Conservation (phyloP, 2,888 invertebrate genomes). For the Thysanoteuthis rhombus region DNA sequence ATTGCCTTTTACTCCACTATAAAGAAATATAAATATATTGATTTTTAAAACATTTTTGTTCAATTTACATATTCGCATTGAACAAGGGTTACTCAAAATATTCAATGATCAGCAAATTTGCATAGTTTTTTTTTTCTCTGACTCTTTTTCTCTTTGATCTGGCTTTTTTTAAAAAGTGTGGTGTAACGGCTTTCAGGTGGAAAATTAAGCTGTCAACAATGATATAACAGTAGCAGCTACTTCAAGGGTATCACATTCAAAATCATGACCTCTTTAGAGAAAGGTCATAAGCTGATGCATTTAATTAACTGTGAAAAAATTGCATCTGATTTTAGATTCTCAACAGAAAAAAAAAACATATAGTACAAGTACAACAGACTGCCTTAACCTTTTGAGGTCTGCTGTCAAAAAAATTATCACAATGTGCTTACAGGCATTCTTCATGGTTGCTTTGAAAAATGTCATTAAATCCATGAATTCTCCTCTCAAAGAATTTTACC, state of each 20-base stretch:
- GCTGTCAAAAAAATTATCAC: background rate
- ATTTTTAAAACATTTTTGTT: no score
- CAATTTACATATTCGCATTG: no score
- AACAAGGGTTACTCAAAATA: no score
- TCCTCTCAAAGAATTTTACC: background rate
- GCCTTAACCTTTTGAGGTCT: background rate
- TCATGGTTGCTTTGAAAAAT: background rate
- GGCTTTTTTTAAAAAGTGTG: background rate
- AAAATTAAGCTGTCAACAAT: constrained; percentile 12
- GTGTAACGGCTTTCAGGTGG: background rate
- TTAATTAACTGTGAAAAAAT: background rate
- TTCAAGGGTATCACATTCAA: background rate
- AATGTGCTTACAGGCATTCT: background rate
- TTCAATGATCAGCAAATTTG: no score
- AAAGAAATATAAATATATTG: no score
- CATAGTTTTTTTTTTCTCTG: background rate
- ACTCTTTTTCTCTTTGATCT: background rate
- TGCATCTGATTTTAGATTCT: background rate
- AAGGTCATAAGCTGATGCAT: background rate
- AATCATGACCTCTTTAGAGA: background rate
- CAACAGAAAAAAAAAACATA: background rate
- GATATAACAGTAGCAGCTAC: background rate
- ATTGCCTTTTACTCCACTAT: no score
- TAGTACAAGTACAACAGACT: background rate
- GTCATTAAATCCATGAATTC: background rate